phyloP scores from a whole-genome alignment of 2,113 vertebrate genomes.

The Halichoerus grypus region DNA sequence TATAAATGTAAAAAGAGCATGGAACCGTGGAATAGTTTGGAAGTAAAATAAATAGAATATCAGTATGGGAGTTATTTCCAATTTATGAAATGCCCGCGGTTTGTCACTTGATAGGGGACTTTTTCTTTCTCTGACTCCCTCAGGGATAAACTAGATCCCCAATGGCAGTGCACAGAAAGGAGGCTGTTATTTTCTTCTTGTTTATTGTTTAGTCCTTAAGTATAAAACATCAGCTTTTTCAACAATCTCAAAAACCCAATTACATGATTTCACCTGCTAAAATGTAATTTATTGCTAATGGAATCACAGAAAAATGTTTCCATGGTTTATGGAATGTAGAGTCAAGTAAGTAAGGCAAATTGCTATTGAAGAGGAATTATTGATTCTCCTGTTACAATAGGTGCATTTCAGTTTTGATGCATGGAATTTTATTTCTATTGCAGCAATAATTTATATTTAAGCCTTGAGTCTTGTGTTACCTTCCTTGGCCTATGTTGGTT shows the following conservation, averaged over 20 bases:
- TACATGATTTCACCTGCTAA: conserved; percentile 64
- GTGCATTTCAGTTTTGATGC: conserved; percentile 56
- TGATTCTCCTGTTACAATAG: conserved; percentile 56
- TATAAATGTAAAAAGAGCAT: conserved; percentile 26
- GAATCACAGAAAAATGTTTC: conserved; percentile 63
- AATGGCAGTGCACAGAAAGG: background rate
- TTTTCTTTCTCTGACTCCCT: conserved; percentile 5
- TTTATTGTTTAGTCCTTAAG: conserved; percentile 70
- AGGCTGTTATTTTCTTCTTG: conserved; percentile 44
- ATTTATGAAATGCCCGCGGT: background rate
- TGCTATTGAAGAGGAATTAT: conserved; percentile 66
- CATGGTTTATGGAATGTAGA: conserved; percentile 15
- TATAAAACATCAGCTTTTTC: conserved; percentile 57
- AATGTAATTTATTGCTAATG: conserved; percentile 74
- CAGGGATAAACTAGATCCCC: background rate
- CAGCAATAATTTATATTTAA: conserved; percentile 66
- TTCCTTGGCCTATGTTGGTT: conserved; percentile 37
- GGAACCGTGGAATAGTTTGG: background rate
- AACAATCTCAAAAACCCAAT: conserved; percentile 62
- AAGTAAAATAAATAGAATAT: conserved; percentile 27
- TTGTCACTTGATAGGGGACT: background rate
- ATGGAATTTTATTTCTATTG: conserved; percentile 66
- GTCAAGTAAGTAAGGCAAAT: conserved; percentile 71
- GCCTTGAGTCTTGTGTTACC: background rate
- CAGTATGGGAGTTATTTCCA: background rate